These are phyloP conservation scores for Drosophila setifemur DNA, from an alignment of 1,140 invertebrate genomes.

Conservation along the genomic window DNA sequence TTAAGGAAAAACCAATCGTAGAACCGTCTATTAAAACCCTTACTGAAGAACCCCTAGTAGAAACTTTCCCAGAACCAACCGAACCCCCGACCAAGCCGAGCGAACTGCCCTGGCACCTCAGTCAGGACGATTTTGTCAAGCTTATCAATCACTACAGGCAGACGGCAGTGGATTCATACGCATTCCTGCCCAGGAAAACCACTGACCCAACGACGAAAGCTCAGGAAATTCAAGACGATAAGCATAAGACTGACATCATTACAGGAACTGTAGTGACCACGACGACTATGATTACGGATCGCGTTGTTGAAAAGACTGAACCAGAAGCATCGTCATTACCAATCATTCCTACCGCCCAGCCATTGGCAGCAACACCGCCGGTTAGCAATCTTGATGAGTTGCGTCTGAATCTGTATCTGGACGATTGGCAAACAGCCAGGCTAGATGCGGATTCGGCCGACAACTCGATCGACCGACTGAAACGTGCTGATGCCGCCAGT, in stretches of 20 bases:
- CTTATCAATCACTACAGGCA: conserved; percentile 48
- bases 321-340: conserved; percentile 60
- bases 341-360: conserved; percentile 71
- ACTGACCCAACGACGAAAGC: conserved; percentile 53
- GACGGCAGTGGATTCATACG: conserved; percentile 31
- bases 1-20: background rate
- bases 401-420: conserved; percentile 63
- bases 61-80: background rate
- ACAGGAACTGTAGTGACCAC: conserved; percentile 75
- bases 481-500: conserved; percentile 42
- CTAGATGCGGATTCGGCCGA: conserved; percentile 45
- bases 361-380: background rate
- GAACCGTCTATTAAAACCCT: conserved; percentile 6
- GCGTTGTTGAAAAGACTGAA: conserved; percentile 78
- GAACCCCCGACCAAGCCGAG: conserved; percentile 14
- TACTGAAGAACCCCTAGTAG: background rate
- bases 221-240: conserved; percentile 75
- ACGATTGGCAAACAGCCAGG: conserved; percentile 52
- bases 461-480: conserved; percentile 36
- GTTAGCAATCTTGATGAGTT: conserved; percentile 51
- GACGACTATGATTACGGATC: conserved; percentile 66
- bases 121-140: conserved; percentile 58
- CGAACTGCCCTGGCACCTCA: conserved; percentile 56
- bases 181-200: conserved; percentile 26
- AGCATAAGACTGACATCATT: conserved; percentile 77